Percentiles rank a stretch among this genome's conserved stretches.
These are phyloP conservation scores for Drosophila emarginata DNA, from an alignment of 2,888 invertebrate genomes.

Conservation along the genomic window DNA sequence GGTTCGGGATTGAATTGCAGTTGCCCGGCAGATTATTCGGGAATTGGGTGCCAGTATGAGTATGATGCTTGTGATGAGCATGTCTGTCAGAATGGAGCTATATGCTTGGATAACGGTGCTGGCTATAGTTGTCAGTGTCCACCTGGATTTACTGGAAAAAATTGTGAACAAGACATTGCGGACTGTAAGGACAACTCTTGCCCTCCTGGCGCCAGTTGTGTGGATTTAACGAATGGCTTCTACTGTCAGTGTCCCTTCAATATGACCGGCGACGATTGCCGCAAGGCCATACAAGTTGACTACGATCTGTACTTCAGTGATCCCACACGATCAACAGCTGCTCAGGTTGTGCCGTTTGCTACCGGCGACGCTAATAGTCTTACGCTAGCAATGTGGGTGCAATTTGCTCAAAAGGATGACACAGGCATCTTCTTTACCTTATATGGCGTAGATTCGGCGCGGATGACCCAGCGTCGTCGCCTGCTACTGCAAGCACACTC, in stretches of 20 bases:
- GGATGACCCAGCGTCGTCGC: slow-evolving; percentile 89
- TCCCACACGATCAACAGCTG: slow-evolving; percentile 93
- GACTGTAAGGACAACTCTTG: slow-evolving; percentile 97
- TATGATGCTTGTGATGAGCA: slow-evolving; percentile 95
- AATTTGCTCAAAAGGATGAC: slow-evolving; percentile 95
- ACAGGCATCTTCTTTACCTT: slow-evolving; percentile 96
- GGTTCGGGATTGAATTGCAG: slow-evolving; percentile 97
- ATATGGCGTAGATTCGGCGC: slow-evolving; percentile 92
- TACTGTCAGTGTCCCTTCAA: slow-evolving; percentile 99
- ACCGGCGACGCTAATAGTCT: slow-evolving; percentile 90
- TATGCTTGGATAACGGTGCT: slow-evolving; percentile 92
- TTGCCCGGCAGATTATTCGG: slow-evolving; percentile 92
- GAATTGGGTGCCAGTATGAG: slow-evolving; percentile 96
- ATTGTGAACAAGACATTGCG: slow-evolving; percentile 94
- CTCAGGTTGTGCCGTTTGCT: slow-evolving; percentile 95
- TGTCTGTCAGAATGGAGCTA: slow-evolving; percentile 96
- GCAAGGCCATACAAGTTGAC: slow-evolving; percentile 98
- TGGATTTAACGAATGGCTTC: slow-evolving; percentile 94
- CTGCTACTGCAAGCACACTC: slow-evolving; percentile 95
- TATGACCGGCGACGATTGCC: slow-evolving; percentile 96
- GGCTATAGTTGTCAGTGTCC: slow-evolving; percentile 94
- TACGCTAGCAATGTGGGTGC: slow-evolving; percentile 97
- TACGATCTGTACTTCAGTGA: slow-evolving; percentile 98
- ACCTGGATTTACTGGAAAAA: slow-evolving; percentile 90
- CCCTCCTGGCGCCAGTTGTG: slow-evolving; percentile 95